phyloP scores from a whole-genome alignment of 2,888 invertebrate species.

The Cylindroiulus punctatus region DNA sequence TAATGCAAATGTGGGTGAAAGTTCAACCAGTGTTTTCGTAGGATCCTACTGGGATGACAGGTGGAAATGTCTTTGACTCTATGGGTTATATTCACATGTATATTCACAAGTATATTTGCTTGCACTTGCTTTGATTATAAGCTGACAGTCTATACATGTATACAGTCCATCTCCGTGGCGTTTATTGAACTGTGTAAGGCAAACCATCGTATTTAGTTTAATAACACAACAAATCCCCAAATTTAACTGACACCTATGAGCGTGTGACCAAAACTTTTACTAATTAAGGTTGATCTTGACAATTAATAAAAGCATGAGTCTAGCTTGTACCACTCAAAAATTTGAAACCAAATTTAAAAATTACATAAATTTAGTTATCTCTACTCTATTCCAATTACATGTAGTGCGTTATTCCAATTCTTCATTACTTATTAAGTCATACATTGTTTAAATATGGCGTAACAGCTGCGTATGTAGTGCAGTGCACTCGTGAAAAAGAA shows the following conservation, averaged over 20 bases:
- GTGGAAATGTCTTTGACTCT: not conserved
- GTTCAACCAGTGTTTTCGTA: not conserved
- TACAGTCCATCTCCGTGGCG: not conserved
- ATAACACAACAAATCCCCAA: not conserved
- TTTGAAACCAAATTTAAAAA: too few relatives aligned
- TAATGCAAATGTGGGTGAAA: conserved; percentile 20
- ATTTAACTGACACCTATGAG: too few relatives aligned
- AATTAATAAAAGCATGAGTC: too few relatives aligned
- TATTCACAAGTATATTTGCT: not conserved
- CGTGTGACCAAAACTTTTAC: too few relatives aligned
- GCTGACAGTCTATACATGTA: not conserved
- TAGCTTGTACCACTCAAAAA: too few relatives aligned
- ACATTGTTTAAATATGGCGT: too few relatives aligned
- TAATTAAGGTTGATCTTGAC: too few relatives aligned
- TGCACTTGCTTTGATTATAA: not conserved
- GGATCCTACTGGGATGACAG: not conserved
- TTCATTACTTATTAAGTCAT: not conserved
- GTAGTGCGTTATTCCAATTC: not conserved
- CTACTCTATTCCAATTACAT: not conserved
- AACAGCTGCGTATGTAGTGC: not conserved
- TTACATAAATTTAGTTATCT: not conserved
- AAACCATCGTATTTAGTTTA: not conserved
- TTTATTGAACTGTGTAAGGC: not conserved
- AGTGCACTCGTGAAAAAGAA: not conserved
- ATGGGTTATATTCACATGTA: too few relatives aligned